These are phyloP conservation scores for Euplagia quadripunctaria DNA, from an alignment of 2,888 invertebrate genomes.

Conservation along the genomic window DNA sequence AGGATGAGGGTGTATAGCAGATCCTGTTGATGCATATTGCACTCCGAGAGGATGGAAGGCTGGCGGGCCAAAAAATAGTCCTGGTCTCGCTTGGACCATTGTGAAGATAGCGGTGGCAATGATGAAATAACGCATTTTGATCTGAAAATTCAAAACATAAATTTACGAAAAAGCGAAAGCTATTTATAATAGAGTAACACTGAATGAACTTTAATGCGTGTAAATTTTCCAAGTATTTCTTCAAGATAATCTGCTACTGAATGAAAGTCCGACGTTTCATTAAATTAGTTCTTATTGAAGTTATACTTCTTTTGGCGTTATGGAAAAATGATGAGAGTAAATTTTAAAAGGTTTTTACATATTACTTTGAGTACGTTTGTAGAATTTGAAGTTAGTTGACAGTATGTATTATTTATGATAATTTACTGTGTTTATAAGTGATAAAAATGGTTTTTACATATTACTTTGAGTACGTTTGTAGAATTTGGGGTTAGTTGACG, in stretches of 20 bases:
- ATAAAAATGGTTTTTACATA: too few relatives aligned
- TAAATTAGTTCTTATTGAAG: too few relatives aligned
- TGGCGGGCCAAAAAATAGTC: constrained; percentile 79
- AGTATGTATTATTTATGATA: too few relatives aligned
- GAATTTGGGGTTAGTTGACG: too few relatives aligned
- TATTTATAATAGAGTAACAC: neutral
- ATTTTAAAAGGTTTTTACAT: too few relatives aligned
- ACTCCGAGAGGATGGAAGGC: constrained; percentile 78
- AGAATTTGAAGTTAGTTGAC: too few relatives aligned
- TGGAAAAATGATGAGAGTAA: too few relatives aligned
- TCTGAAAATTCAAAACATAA: constrained; percentile 44
- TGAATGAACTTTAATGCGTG: neutral
- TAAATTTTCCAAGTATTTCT: neutral
- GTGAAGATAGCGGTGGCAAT: constrained; percentile 73
- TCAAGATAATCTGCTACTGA: neutral
- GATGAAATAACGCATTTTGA: constrained; percentile 71
- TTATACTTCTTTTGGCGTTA: too few relatives aligned
- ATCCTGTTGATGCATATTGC: constrained; percentile 78
- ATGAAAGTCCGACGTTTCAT: too few relatives aligned
- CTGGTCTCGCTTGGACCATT: constrained; percentile 79
- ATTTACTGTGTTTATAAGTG: too few relatives aligned
- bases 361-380: too few relatives aligned
- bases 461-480: too few relatives aligned
- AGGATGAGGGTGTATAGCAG: constrained; percentile 87
- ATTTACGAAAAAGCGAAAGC: neutral